Base-by-base conservation (phyloP, 2,888 invertebrate species). In the Sisyra nigra region DNA sequence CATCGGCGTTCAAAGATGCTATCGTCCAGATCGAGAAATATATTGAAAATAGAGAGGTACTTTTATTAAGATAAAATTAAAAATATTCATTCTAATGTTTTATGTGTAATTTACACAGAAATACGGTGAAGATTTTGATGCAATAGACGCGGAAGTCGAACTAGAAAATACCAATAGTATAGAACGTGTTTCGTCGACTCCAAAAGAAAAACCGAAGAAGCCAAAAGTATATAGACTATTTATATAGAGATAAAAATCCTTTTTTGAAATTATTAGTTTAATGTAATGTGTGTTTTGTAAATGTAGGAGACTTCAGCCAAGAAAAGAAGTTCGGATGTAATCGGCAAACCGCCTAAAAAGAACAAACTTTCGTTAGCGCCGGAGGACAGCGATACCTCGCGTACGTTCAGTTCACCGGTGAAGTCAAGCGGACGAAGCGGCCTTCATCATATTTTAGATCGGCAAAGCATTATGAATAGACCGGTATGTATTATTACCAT, bases 11-110 rank as follows among this genome's bases (percentile, higher is more conserved):
- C 58, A 83, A 81, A 59, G 79, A 84, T 48, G 89, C 88, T 1
- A 71, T 86, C 47, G 69, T 68, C 44, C 80, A 83, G 53, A 87
- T 89, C 48, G 85, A 88, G 54, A 77, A 81, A 41, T 86, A 76
- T 54, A 78, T 84, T 47, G 67, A 67, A n/a, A 70, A 80, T 55
- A 78, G 79, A 44, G 73, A 74, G 67, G 78, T 77, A 54, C 56
- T 67, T 53, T 30, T 44, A 5, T 9, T 6, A 11, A 33, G 10
- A 11, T 33, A 33, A 6, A 4, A 33, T 33, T 13, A n/a, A 33
- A 33, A 14, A 33, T 33, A 14, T 6, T 33, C 6, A n/a, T 13
- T n/a, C n/a, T n/a, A n/a, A n/a, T 14, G 18, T 19, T 18, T 19
- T 24, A 2, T 3, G 4, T 37, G 8, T 45, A 45, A 42, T 18